A percentile compares a stretch with the other conserved stretches of the same genome.
phyloP scores from a whole-genome alignment of 2,113 vertebrate species.

The Arenaria interpres region DNA sequence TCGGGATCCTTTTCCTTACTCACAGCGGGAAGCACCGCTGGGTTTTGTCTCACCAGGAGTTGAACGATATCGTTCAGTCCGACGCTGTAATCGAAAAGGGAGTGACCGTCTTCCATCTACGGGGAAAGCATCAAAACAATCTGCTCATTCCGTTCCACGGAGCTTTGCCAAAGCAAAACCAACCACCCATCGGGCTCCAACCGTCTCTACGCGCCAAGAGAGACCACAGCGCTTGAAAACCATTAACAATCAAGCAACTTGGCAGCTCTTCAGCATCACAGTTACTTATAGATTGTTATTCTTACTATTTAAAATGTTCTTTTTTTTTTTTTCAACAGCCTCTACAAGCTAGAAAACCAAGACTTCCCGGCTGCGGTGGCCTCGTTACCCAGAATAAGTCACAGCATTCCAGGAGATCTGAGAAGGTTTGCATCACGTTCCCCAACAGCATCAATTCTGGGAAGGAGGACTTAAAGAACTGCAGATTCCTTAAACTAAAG shows the following conservation, averaged over 20 bases:
- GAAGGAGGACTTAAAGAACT: not conserved
- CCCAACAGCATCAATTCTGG: not conserved
- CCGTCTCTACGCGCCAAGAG: fast-evolving
- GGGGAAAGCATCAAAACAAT: not conserved
- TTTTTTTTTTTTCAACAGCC: not conserved
- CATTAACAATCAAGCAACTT: not conserved
- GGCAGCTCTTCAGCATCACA: not conserved
- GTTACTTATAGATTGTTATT: not conserved
- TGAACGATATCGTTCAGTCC: constrained; percentile 94
- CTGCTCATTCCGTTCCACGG: fast-evolving
- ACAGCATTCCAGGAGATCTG: fast-evolving
- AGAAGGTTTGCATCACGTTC: not conserved
- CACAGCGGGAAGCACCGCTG: constrained; percentile 12
- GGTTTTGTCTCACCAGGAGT: constrained; percentile 87
- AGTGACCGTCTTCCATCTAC: constrained; percentile 96
- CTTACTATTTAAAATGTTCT: not conserved
- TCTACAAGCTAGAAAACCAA: not conserved
- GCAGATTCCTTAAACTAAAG: not conserved
- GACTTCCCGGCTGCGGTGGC: fast-evolving
- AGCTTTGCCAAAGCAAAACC: not conserved
- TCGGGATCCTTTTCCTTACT: constrained; percentile 88
- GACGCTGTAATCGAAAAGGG: constrained; percentile 93
- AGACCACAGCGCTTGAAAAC: not conserved
- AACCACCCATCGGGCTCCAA: fast-evolving
- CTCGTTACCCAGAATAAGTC: not conserved